Conservation (phyloP, 2,888 invertebrate species). For the Embidobia sp. region DNA sequence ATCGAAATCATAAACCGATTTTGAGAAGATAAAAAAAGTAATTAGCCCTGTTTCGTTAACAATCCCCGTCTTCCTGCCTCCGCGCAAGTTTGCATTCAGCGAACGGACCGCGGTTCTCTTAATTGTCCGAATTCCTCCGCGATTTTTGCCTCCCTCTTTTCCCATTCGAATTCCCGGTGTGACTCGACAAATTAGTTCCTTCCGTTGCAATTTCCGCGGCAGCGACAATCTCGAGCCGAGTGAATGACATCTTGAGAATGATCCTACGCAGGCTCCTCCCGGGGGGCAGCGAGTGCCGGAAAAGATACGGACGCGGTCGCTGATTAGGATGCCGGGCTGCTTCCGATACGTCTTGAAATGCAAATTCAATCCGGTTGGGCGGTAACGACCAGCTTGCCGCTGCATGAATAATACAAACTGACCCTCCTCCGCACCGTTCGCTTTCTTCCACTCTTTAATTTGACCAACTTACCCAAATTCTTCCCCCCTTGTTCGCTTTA, state of each 20-base stretch:
- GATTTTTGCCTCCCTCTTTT: constrained; percentile 3
- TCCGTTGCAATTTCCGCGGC: constrained; percentile 61
- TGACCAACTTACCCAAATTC: constrained; percentile 16
- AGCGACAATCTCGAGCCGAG: constrained; percentile 56
- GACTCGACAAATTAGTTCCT: constrained; percentile 64
- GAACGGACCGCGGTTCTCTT: constrained; percentile 42
- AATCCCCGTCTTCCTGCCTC: too few species aligned
- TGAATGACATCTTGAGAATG: constrained; percentile 58
- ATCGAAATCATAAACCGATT: too few species aligned
- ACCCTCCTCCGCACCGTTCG: constrained; percentile 60
- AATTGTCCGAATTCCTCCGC: constrained; percentile 47
- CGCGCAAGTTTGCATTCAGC: constrained; percentile 35
- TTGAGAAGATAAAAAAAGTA: too few species aligned
- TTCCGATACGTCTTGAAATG: constrained; percentile 73
- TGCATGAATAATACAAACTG: constrained; percentile 74
- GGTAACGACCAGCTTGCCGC: constrained; percentile 72
- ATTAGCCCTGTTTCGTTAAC: too few species aligned
- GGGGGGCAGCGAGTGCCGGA: constrained; percentile 12
- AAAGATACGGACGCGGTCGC: constrained; percentile 60
- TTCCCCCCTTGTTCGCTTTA: background rate
- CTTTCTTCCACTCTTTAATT: constrained; percentile 50
- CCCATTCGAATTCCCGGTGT: constrained; percentile 57
- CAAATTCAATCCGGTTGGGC: constrained; percentile 73
- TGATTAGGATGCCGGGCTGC: constrained; percentile 66
- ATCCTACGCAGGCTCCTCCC: constrained; percentile 40